Percentiles rank a stretch among this genome's conserved stretches.
phyloP scores from a whole-genome alignment of 1,140 invertebrate species.

The Lepidurus arcticus region DNA sequence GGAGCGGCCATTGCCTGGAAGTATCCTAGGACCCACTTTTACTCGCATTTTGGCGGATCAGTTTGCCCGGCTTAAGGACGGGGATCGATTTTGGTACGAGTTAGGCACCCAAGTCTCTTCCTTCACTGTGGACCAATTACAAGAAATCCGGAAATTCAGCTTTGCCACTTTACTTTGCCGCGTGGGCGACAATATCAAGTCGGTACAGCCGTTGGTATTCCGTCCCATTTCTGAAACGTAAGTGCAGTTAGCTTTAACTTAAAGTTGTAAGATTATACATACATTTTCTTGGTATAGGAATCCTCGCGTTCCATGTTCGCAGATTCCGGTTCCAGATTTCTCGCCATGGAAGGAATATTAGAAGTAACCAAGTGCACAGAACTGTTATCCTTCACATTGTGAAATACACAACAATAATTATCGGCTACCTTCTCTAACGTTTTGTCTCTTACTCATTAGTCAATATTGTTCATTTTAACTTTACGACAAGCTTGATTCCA shows the following conservation, averaged over 20 bases:
- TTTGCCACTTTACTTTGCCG: conserved; percentile 39
- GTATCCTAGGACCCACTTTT: conserved; percentile 55
- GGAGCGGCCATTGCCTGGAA: conserved; percentile 49
- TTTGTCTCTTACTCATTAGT: neutral
- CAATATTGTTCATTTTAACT: too few relatives aligned
- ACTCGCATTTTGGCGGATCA: conserved; percentile 55
- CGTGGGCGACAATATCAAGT: conserved; percentile 43
- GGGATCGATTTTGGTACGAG: conserved; percentile 51
- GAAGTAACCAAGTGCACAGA: neutral
- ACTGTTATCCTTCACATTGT: neutral
- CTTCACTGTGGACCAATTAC: conserved; percentile 40
- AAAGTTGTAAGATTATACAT: neutral
- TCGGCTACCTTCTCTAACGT: neutral
- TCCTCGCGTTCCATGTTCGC: conserved; percentile 26
- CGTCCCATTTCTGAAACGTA: conserved; percentile 37
- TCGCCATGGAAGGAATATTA: conserved; percentile 30
- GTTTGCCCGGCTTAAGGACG: conserved; percentile 52
- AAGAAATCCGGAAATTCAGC: conserved; percentile 39
- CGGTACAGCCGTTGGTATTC: conserved; percentile 42
- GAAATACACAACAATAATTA: neutral
- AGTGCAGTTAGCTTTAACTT: conserved; percentile 38
- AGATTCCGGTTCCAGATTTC: conserved; percentile 21
- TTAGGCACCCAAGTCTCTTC: conserved; percentile 37
- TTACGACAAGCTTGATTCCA: too few relatives aligned
- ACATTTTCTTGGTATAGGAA: conserved; percentile 21